Evolutionary conservation across 1,140 invertebrate genomes (phyloP), one percentile per base, ranked within the genome.

Genomic region (Probaryconus sp.): DNA sequence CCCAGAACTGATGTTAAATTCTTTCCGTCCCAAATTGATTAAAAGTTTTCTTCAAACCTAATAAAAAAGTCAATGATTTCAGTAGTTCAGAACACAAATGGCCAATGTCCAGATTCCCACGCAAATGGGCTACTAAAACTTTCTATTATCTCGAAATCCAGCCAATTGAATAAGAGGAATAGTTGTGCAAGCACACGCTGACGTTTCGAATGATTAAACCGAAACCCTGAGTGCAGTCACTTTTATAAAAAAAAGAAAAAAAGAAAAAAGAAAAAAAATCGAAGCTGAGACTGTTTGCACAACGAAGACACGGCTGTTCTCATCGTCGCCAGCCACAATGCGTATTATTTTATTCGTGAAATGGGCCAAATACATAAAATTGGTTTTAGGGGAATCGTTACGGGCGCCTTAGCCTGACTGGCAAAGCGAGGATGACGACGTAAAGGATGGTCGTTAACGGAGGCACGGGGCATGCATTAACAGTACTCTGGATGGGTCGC

Each of bases 381-480:
- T 47, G 31, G 55, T 67, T 75, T 67, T 31, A 48, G 38, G 40
- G 26, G 72, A 53, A 72, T 53, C 65, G 58, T 81, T 76, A 71
- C 77, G 76, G 76, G 79, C 73, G 77, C 76, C 56, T 38, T 31
- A n/a, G 45, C 37, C 37, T 38, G 55, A 67, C 48, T 65, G 10
- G 11, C 53, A 20, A n/a, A 37, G 38, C 65, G 35, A 64, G 13
- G 65, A 76, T 61, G 60, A 70, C 67, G 61, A 63, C 28, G 40
- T 64, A 64, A 76, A 85, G 78, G 74, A 83, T 82, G 81, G 84
- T 86, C 76, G 83, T 87, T 87, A 87, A 81, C 74, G 53, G 84
- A 86, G 69, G 84, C 85, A 86, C 56, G 61, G 60, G 84, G 81
- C 86, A 85, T 87, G 86, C 83, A 86, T 87, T 86, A 86, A 86